A percentile compares a stretch with the other conserved stretches of the same genome.
Evolutionary conservation across 2,797 vertebrate species (phyloP).

Genomic region (Oceanodroma leucorhoa): DNA sequence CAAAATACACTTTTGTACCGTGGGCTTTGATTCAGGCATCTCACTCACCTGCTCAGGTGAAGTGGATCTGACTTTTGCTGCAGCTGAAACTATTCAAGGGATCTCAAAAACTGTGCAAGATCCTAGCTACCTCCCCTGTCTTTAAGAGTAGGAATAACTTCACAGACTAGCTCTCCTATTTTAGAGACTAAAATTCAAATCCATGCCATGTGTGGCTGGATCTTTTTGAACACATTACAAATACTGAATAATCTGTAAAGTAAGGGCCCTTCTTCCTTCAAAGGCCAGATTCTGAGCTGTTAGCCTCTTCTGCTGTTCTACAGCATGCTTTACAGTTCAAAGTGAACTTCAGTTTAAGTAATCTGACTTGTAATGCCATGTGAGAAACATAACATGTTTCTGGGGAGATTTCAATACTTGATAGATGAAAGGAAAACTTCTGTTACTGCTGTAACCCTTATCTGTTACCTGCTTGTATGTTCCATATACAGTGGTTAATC

Average conservation of each 20-base stretch:
- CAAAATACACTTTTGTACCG: fast-evolving
- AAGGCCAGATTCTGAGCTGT: not conserved
- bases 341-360: not conserved
- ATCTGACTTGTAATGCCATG: not conserved
- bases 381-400: fast-evolving
- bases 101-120: not conserved
- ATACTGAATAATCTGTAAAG: not conserved
- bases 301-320: not conserved
- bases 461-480: not conserved
- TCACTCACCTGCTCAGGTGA: fast-evolving
- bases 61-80: not conserved
- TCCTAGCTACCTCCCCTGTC: not conserved
- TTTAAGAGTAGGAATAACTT: not conserved
- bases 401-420: not conserved
- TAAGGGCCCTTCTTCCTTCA: not conserved
- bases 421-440: not conserved
- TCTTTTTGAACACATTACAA: not conserved
- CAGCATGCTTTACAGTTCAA: not conserved
- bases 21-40: not conserved
- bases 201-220: fast-evolving
- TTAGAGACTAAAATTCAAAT: not conserved
- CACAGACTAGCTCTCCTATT: fast-evolving
- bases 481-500: not conserved
- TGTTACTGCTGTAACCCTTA: not conserved
- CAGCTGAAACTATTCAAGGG: not conserved